phyloP scores from a whole-genome alignment of 2,113 vertebrate genomes.

The Gymnarchus niloticus region DNA sequence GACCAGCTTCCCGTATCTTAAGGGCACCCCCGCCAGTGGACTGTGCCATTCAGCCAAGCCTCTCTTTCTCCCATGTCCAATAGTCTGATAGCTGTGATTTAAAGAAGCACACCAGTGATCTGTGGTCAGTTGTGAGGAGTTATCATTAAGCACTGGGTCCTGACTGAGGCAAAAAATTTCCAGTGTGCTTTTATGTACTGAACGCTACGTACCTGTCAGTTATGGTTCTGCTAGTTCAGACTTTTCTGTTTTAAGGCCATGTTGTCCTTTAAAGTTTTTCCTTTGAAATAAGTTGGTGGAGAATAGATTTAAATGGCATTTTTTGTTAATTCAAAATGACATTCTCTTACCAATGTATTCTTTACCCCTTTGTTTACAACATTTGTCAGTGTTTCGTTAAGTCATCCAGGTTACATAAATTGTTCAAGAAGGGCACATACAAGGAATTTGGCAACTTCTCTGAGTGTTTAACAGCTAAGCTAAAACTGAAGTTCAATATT shows the following conservation, averaged over 20 bases:
- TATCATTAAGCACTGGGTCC: neutral
- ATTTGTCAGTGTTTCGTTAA: neutral
- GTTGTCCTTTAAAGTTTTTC: neutral
- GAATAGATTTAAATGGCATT: neutral
- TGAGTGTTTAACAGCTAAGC: neutral
- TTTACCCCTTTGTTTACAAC: neutral
- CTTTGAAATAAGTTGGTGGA: neutral
- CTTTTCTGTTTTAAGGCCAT: neutral
- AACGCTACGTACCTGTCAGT: neutral
- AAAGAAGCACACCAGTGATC: neutral
- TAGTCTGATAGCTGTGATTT: neutral
- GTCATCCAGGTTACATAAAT: neutral
- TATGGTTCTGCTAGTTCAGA: neutral
- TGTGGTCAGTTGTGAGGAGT: neutral
- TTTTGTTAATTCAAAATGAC: neutral
- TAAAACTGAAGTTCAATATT: neutral
- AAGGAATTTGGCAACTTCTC: neutral
- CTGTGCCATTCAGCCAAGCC: neutral
- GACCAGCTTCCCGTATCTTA: conserved; percentile 81
- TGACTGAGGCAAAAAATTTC: neutral
- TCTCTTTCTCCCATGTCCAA: neutral
- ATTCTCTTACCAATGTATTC: neutral
- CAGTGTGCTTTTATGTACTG: conserved; percentile 21
- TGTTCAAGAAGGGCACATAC: neutral
- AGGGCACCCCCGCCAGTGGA: conserved; percentile 25